Evolutionary conservation across 2,888 invertebrate species (phyloP).

Genomic region (Phalera bucephala): DNA sequence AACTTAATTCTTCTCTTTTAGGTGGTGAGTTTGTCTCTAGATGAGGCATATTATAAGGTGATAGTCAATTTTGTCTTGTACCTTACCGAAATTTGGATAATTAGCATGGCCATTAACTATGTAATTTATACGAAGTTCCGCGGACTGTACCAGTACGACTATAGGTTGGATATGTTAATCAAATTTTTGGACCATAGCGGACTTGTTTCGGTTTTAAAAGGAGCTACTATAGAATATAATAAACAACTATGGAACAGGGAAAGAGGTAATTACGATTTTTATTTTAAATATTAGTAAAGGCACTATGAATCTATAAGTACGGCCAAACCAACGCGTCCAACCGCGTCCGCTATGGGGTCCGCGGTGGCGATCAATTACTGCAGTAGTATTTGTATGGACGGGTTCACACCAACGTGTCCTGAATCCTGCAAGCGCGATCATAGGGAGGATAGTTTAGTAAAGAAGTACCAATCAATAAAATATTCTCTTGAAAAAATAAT

Average conservation of each 20-base stretch:
- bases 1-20: too few species aligned
- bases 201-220: constrained; percentile 40
- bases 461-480: too few species aligned
- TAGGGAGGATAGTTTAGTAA: too few species aligned
- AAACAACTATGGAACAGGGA: constrained; percentile 58
- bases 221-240: constrained; percentile 47
- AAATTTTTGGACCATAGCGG: constrained; percentile 49
- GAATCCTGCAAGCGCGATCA: too few species aligned
- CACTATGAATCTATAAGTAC: too few species aligned
- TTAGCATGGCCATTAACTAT: constrained; percentile 49
- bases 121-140: constrained; percentile 47
- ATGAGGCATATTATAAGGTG: constrained; percentile 52
- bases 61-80: constrained; percentile 40
- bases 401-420: too few species aligned
- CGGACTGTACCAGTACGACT: constrained; percentile 56
- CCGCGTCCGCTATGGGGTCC: too few species aligned
- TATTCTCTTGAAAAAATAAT: too few species aligned
- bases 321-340: too few species aligned
- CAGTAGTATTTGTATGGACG: too few species aligned
- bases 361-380: too few species aligned
- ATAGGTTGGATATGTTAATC: constrained; percentile 42
- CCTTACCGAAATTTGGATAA: constrained; percentile 50
- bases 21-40: constrained; percentile 42
- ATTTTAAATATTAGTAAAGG: too few species aligned
- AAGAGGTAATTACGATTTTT: constrained; percentile 43